Percentiles rank a stretch among this genome's conserved stretches.
phyloP scores from a whole-genome alignment of 2,113 vertebrate genomes.

The Hipposideros armiger region DNA sequence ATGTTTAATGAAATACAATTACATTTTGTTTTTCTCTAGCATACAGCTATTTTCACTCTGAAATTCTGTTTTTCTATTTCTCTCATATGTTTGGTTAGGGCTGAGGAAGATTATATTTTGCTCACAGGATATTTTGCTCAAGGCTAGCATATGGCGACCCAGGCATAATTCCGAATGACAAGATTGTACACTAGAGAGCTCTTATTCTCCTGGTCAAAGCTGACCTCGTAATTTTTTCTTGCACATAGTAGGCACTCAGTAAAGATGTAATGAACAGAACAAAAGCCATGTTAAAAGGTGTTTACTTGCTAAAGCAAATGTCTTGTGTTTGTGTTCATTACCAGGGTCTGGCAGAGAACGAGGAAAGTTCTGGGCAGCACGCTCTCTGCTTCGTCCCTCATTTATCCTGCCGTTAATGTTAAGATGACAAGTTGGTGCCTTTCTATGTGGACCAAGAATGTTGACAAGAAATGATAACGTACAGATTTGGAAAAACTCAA shows the following conservation, averaged over 20 bases:
- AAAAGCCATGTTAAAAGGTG: not conserved
- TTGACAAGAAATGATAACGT: constrained; percentile 17
- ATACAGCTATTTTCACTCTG: constrained; percentile 30
- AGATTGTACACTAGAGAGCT: not conserved
- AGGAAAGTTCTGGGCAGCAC: not conserved
- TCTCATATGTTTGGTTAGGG: constrained; percentile 69
- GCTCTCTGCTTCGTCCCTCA: not conserved
- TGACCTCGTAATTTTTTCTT: constrained; percentile 38
- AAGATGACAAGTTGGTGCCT: not conserved
- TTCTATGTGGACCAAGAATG: constrained; percentile 11
- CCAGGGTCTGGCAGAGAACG: not conserved
- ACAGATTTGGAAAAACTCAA: constrained; percentile 3
- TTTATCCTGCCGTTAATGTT: not conserved
- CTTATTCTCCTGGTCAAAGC: constrained; percentile 4
- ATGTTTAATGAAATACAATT: constrained; percentile 54
- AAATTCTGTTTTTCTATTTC: constrained; percentile 63
- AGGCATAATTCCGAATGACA: constrained; percentile 64
- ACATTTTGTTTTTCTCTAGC: constrained; percentile 37
- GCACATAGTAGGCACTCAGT: not conserved
- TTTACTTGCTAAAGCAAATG: constrained; percentile 4
- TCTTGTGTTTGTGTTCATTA: not conserved
- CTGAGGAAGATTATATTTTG: constrained; percentile 62
- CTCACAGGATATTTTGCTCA: constrained; percentile 53
- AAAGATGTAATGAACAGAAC: not conserved
- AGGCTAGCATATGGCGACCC: constrained; percentile 59